These are phyloP conservation scores for Heliconius ismenius DNA, from an alignment of 2,888 invertebrate species.

Conservation along the genomic window DNA sequence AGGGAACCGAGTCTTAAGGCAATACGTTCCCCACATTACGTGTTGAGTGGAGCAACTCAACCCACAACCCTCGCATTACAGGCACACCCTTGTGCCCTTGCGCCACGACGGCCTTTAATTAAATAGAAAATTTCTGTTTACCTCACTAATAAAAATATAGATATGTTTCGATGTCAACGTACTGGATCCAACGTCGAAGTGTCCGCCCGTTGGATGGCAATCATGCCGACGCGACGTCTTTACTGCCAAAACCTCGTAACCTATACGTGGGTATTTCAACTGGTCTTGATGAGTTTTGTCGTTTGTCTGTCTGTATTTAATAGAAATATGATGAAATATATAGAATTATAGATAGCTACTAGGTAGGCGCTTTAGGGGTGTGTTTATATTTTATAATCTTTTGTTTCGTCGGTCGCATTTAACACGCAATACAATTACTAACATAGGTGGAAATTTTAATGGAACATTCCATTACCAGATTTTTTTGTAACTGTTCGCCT, in stretches of 20 bases:
- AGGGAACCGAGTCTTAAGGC: too few species aligned
- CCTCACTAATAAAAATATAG: not conserved
- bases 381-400: not conserved
- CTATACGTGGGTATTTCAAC: slow-evolving; percentile 12
- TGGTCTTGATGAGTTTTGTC: slow-evolving; percentile 8
- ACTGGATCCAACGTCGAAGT: slow-evolving; percentile 10
- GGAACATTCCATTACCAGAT: not conserved
- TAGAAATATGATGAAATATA: not conserved
- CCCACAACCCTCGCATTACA: too few species aligned
- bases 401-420: not conserved
- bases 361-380: not conserved
- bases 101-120: too few species aligned
- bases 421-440: not conserved
- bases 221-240: slow-evolving; percentile 70
- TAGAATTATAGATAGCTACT: not conserved
- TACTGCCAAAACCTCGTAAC: slow-evolving; percentile 50
- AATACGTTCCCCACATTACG: too few species aligned
- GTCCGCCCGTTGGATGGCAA: slow-evolving; percentile 15
- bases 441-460: not conserved
- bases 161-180: slow-evolving; percentile 16
- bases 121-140: not conserved
- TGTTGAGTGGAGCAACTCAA: too few species aligned
- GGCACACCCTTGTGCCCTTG: too few species aligned
- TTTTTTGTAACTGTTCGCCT: not conserved
- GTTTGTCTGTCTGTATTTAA: not conserved